Percentiles rank a stretch among this genome's conserved stretches.
Evolutionary conservation across 2,113 vertebrate species (phyloP).

Genomic region (Tautogolabrus adspersus): DNA sequence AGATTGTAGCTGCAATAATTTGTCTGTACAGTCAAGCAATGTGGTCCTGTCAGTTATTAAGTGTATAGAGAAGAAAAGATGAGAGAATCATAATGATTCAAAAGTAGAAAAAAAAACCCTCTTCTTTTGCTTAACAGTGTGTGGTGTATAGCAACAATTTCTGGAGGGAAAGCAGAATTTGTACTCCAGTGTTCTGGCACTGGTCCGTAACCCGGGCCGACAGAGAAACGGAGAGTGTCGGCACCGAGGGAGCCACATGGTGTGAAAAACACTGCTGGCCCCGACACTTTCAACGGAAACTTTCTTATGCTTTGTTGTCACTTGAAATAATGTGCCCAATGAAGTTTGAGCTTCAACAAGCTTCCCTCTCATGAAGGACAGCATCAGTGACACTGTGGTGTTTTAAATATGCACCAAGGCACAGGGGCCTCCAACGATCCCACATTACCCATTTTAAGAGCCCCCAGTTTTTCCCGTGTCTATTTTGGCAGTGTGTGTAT

Average conservation of each 20-base stretch:
- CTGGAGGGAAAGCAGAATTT: slow-evolving; percentile 52
- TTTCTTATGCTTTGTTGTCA: slow-evolving; percentile 50
- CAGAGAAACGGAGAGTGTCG: slow-evolving; percentile 45
- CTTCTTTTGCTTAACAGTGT: slow-evolving; percentile 42
- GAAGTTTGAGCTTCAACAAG: slow-evolving; percentile 52
- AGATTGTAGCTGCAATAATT: not conserved
- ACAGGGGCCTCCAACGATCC: slow-evolving; percentile 24
- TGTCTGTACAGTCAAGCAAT: not conserved
- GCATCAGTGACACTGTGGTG: slow-evolving; percentile 34
- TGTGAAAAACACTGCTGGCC: slow-evolving; percentile 57
- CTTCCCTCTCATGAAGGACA: slow-evolving; percentile 25
- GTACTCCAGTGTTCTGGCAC: slow-evolving; percentile 64
- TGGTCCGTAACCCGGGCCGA: slow-evolving; percentile 59
- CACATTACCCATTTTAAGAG: slow-evolving; percentile 46
- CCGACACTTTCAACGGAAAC: slow-evolving; percentile 51
- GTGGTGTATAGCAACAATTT: slow-evolving; percentile 35
- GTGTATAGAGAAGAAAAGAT: slow-evolving; percentile 14
- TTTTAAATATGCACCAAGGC: slow-evolving; percentile 43
- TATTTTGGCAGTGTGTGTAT: slow-evolving; percentile 34
- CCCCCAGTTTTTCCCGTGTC: slow-evolving; percentile 43
- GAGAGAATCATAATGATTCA: slow-evolving; percentile 12
- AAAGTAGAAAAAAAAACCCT: slow-evolving; percentile 1
- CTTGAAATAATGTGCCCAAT: slow-evolving; percentile 56
- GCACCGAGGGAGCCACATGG: slow-evolving; percentile 47
- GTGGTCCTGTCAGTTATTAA: slow-evolving; percentile 1